Percentiles rank a stretch among this genome's conserved stretches.
Evolutionary conservation across 2,888 invertebrate species (phyloP).

Genomic region (Helobdella robusta): DNA sequence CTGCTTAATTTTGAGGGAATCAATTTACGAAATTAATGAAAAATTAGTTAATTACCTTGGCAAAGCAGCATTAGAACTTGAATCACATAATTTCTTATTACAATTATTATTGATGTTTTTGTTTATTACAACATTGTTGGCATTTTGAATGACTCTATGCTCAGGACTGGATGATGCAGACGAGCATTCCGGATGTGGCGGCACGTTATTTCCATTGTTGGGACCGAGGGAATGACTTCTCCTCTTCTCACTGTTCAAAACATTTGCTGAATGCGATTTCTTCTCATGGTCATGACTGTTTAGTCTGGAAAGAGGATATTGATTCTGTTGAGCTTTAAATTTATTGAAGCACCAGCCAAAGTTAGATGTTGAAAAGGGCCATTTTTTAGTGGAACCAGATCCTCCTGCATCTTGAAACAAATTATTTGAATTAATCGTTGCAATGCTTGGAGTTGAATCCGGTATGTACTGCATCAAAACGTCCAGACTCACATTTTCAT

Average conservation of each 20-base stretch:
- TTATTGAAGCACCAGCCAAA: slow-evolving; percentile 24
- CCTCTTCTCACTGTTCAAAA: background rate
- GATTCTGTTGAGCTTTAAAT: background rate
- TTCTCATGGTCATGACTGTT: background rate
- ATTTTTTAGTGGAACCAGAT: slow-evolving; percentile 4
- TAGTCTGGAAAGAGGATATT: background rate
- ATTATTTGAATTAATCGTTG: background rate
- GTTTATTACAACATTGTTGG: too few species aligned
- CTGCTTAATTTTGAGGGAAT: too few species aligned
- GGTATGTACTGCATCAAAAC: slow-evolving; percentile 4
- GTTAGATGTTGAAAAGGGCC: slow-evolving; percentile 18
- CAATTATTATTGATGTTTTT: too few species aligned
- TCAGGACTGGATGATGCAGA: slow-evolving; percentile 12
- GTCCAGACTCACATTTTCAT: slow-evolving; percentile 9
- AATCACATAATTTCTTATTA: too few species aligned
- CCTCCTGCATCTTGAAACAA: background rate
- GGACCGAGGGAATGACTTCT: slow-evolving; percentile 22
- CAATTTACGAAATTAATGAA: too few species aligned
- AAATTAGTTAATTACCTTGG: too few species aligned
- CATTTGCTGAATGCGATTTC: background rate
- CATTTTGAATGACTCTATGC: background rate
- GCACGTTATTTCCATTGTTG: background rate
- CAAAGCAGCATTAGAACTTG: too few species aligned
- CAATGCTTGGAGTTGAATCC: slow-evolving; percentile 11
- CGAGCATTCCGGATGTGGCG: slow-evolving; percentile 3